These are phyloP conservation scores for Steromphala cineraria DNA, from an alignment of 2,888 invertebrate genomes.

Conservation along the genomic window DNA sequence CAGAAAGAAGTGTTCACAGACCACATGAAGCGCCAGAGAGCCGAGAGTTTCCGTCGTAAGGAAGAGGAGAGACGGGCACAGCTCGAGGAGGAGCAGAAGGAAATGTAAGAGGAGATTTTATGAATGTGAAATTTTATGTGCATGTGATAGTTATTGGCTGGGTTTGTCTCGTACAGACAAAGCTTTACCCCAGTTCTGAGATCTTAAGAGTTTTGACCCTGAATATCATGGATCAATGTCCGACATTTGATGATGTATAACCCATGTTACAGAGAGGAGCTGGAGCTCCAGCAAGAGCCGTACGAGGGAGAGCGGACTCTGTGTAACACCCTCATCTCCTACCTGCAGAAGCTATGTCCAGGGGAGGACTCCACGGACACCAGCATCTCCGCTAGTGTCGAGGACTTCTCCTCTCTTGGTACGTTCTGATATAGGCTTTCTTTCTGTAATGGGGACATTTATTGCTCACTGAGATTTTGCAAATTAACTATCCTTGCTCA, in stretches of 20 bases:
- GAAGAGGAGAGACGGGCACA: conserved; percentile 59
- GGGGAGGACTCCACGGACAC: conserved; percentile 17
- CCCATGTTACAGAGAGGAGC: conserved; percentile 55
- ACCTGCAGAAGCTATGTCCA: conserved; percentile 55
- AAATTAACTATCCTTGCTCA: too few relatives aligned
- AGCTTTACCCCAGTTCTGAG: too few relatives aligned
- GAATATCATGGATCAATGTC: too few relatives aligned
- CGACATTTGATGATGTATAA: too few relatives aligned
- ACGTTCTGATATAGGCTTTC: too few relatives aligned
- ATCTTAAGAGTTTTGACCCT: too few relatives aligned
- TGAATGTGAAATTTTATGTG: background rate
- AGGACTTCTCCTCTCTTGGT: too few relatives aligned
- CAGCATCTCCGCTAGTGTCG: background rate
- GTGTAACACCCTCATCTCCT: conserved; percentile 66
- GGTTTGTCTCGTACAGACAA: too few relatives aligned
- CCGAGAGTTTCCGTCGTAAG: conserved; percentile 57
- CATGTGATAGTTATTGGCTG: too few relatives aligned
- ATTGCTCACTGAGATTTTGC: too few relatives aligned
- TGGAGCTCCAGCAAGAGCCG: conserved; percentile 55
- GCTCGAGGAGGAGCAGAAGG: conserved; percentile 53
- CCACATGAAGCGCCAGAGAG: conserved; percentile 51
- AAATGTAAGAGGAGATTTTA: conserved; percentile 47
- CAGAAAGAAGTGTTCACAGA: conserved; percentile 62
- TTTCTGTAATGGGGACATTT: too few relatives aligned
- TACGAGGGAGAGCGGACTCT: conserved; percentile 65